These are phyloP conservation scores for Eupithecia centaureata DNA, from an alignment of 2,888 invertebrate species.

Conservation along the genomic window DNA sequence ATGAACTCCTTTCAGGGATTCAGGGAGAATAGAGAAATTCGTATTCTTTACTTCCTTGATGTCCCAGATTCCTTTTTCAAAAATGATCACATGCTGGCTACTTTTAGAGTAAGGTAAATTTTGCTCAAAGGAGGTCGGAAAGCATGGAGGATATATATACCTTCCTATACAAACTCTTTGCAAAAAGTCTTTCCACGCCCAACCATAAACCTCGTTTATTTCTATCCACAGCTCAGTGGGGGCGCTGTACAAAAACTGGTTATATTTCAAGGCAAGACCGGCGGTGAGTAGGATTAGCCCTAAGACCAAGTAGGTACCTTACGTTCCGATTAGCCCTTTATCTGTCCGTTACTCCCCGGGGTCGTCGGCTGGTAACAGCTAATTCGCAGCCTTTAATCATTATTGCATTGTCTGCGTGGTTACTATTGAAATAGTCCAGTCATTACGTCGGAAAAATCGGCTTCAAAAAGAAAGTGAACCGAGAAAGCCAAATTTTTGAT, in stretches of 20 bases:
- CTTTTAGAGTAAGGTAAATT: too few species aligned
- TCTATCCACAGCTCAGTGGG: background rate
- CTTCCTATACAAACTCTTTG: background rate
- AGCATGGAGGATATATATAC: background rate
- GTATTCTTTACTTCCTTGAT: too few species aligned
- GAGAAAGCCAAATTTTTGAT: too few species aligned
- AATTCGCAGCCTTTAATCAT: background rate
- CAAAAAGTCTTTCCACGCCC: background rate
- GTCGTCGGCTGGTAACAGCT: background rate
- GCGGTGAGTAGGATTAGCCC: background rate
- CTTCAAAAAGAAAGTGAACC: too few species aligned
- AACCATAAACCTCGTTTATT: background rate
- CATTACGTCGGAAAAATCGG: too few species aligned
- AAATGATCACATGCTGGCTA: too few species aligned
- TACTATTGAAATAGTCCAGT: too few species aligned
- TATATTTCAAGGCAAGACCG: conserved; percentile 1
- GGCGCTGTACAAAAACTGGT: background rate
- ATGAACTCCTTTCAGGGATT: too few species aligned
- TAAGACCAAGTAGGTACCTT: too few species aligned
- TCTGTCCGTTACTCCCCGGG: background rate
- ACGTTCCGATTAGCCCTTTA: background rate
- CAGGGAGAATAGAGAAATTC: too few species aligned
- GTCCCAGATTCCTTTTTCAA: too few species aligned
- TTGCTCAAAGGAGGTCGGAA: too few species aligned
- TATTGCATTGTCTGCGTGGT: background rate